Evolutionary conservation across 1,140 invertebrate species (phyloP), one percentile per base, ranked within the genome.

Genomic region (Diachasma alloeum): DNA sequence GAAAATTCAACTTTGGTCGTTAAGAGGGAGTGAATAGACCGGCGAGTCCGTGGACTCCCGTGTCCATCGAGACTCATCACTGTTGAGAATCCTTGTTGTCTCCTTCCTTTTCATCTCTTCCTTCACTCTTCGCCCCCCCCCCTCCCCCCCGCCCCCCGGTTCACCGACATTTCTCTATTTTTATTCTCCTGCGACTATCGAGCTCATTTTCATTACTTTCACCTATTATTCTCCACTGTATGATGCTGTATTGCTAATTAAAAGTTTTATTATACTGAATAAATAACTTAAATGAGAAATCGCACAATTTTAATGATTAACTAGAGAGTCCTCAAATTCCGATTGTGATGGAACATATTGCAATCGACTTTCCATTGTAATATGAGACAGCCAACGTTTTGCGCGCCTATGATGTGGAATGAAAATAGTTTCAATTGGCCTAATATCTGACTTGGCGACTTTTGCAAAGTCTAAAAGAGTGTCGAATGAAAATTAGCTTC

Each of bases 191-290:
- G 26, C 36, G 26, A 37, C n/a, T 59, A 1, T 13, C 15, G 59
- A 63, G 59, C 19, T 67, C 36, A 37, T 68, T 68, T 68, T 68
- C 66, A 68, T 68, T 37, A 37, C 59, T 2, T 39, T 22, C 26
- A 13, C 15, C 24, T 31, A n/a, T 68, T 68, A 68, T 68, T 68
- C 66, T 68, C 36, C 26, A 37, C n/a, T 68, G 0, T 11, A 15
- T n/a, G 15, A 37, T 37, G 53, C 53, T 36, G 77, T 0, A 66
- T 22, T 76, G 69, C 76, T 81, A 80, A 79, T 83, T 83, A 81
- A 78, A 79, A 83, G 79, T 83, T 83, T 83, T 79, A 79, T 83
- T 83, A 83, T 80, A 63, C 24, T 79, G 80, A 74, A 82, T 81
- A 81, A 82, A 81, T 80, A 79, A 79, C 72, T 39, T 67, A 73